A percentile compares a stretch with the other conserved stretches of the same genome.
phyloP scores from a whole-genome alignment of 2,797 vertebrate species.

The Myotis daubentonii region DNA sequence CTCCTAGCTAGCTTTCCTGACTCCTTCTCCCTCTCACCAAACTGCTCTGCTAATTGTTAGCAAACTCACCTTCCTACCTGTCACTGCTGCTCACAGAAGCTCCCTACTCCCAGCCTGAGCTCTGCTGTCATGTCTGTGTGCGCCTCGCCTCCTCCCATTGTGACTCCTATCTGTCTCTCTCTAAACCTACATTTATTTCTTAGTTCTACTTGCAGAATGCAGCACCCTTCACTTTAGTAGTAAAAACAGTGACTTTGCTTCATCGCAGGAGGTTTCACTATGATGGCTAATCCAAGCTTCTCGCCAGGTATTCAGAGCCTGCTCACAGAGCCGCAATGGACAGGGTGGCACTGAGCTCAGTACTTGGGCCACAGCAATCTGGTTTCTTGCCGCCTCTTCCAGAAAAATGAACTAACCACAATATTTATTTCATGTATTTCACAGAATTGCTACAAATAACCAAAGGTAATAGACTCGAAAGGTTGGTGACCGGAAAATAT shows the following conservation, averaged over 20 bases:
- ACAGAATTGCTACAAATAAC: constrained; percentile 18
- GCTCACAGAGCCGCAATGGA: neutral
- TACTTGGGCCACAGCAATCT: neutral
- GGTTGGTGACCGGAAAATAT: neutral
- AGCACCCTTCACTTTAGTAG: neutral
- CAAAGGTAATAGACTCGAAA: constrained; percentile 45
- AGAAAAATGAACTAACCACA: constrained; percentile 34
- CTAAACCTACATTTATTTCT: neutral
- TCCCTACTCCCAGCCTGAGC: neutral
- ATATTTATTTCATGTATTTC: neutral
- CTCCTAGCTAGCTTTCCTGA: neutral
- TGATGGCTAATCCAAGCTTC: constrained; percentile 45
- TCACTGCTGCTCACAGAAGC: neutral
- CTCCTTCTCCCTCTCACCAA: neutral
- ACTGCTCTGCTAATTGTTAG: constrained; percentile 40
- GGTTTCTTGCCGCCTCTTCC: constrained; percentile 38
- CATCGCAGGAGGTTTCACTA: constrained; percentile 28
- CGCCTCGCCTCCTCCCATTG: neutral
- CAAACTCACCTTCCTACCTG: constrained; percentile 38
- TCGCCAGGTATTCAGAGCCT: constrained; percentile 22
- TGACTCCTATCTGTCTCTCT: neutral
- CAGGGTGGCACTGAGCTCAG: neutral
- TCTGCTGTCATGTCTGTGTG: neutral
- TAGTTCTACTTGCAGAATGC: neutral
- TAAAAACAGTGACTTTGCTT: neutral